These are phyloP conservation scores for Cryptocephalus moraei DNA, from an alignment of 2,888 invertebrate species.

Conservation along the genomic window DNA sequence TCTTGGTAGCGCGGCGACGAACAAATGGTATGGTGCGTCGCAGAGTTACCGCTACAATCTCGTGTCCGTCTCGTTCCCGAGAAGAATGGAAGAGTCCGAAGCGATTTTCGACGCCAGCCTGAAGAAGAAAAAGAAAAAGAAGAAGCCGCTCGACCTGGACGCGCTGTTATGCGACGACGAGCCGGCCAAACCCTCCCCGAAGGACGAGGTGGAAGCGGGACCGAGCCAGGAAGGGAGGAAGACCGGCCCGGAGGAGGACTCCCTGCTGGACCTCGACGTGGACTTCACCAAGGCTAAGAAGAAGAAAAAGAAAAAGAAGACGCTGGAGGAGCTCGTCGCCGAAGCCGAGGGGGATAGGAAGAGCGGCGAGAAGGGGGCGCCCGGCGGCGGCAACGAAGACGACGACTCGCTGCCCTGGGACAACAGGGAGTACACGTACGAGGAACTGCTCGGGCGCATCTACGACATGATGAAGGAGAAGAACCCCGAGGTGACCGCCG, in stretches of 20 bases:
- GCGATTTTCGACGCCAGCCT: conserved; percentile 61
- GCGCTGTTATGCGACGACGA: not conserved
- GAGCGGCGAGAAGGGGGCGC: not conserved
- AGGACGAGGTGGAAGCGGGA: not conserved
- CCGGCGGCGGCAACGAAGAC: not conserved
- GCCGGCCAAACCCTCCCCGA: not conserved
- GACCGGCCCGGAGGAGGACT: not conserved
- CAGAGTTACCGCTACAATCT: too few species aligned
- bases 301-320: conserved; percentile 88
- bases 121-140: conserved; percentile 89
- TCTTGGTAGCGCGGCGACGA: too few species aligned
- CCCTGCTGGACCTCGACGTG: not conserved
- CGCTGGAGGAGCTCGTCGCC: conserved; percentile 36
- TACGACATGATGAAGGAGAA: conserved; percentile 98
- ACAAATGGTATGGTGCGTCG: too few species aligned
- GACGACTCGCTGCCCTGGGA: not conserved
- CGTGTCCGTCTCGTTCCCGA: too few species aligned
- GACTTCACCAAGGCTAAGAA: conserved; percentile 73
- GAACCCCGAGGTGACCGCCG: conserved; percentile 53
- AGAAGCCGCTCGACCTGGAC: conserved; percentile 69
- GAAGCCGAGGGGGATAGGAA: not conserved
- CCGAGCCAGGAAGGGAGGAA: not conserved
- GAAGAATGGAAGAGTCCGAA: too few species aligned
- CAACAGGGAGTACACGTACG: conserved; percentile 93
- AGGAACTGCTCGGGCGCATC: conserved; percentile 87